A percentile compares a stretch with the other conserved stretches of the same genome.
phyloP scores from a whole-genome alignment of 2,888 invertebrate genomes.

The Colletes collaris region DNA sequence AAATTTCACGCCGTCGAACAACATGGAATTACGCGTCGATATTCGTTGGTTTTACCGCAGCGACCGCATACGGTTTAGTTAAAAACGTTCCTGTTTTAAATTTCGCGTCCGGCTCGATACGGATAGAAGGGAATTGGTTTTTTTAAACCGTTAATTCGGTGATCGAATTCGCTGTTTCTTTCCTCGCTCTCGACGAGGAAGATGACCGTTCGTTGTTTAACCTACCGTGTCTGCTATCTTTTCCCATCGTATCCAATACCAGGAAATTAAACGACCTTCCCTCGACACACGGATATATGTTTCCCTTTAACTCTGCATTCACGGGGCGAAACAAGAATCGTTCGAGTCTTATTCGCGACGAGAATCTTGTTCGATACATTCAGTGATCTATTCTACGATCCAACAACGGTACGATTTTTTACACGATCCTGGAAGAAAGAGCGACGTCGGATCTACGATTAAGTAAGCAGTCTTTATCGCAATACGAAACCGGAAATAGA shows the following conservation, averaged over 20 bases:
- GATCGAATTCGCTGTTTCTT: background rate
- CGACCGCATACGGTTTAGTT: background rate
- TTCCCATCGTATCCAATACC: conserved; percentile 7
- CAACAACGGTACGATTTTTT: too few relatives aligned
- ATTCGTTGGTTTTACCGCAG: background rate
- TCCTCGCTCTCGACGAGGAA: background rate
- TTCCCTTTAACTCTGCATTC: too few relatives aligned
- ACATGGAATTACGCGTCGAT: conserved; percentile 23
- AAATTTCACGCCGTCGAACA: conserved; percentile 7
- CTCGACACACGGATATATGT: conserved; percentile 17
- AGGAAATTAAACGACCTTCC: conserved; percentile 38
- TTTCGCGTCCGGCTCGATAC: too few relatives aligned
- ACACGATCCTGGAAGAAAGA: too few relatives aligned
- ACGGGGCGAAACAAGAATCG: too few relatives aligned
- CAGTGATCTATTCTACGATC: too few relatives aligned
- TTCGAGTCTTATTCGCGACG: too few relatives aligned
- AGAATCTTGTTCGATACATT: too few relatives aligned
- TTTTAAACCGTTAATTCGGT: background rate
- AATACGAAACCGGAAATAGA: too few relatives aligned
- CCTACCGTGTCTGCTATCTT: conserved; percentile 1
- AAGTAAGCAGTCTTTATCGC: too few relatives aligned
- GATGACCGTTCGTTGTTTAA: background rate
- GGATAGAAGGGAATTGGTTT: too few relatives aligned
- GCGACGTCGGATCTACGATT: too few relatives aligned
- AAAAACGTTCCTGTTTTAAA: background rate